Evolutionary conservation across 1,140 invertebrate genomes (phyloP).

Genomic region (Platorchestia sp.): DNA sequence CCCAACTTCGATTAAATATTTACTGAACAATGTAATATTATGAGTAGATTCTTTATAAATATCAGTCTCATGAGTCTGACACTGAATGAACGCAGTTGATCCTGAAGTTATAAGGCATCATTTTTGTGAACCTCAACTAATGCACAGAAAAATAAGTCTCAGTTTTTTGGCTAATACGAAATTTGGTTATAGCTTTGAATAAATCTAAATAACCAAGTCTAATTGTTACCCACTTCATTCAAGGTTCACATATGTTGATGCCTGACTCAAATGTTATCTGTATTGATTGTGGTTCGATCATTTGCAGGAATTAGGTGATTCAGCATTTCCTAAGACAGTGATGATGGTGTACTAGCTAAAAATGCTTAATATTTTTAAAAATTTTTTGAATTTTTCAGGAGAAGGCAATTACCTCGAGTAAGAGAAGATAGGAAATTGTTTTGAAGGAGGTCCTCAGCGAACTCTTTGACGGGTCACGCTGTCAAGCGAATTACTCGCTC

Average conservation of each 20-base stretch:
- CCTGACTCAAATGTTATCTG: no score
- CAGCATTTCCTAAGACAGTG: background rate
- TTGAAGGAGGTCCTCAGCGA: background rate
- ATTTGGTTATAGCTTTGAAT: no score
- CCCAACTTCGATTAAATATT: background rate
- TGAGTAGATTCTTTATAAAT: background rate
- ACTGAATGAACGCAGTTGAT: no score
- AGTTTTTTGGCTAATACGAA: no score
- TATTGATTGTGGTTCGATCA: no score
- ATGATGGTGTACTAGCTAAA: background rate
- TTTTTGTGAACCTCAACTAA: no score
- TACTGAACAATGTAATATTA: background rate
- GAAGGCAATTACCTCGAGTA: background rate
- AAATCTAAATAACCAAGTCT: no score
- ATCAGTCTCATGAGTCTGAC: background rate
- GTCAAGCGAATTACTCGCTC: conserved; percentile 21
- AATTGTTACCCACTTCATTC: no score
- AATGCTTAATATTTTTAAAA: background rate
- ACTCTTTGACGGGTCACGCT: conserved; percentile 3
- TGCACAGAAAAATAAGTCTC: no score
- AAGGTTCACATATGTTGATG: no score
- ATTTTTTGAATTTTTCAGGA: background rate
- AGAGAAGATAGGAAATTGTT: background rate
- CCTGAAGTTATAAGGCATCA: no score
- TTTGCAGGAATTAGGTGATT: no score